Evolutionary conservation across 2,113 vertebrate species (phyloP), one percentile per base, ranked within the genome.

Genomic region (Neolamprologus falcicula): DNA sequence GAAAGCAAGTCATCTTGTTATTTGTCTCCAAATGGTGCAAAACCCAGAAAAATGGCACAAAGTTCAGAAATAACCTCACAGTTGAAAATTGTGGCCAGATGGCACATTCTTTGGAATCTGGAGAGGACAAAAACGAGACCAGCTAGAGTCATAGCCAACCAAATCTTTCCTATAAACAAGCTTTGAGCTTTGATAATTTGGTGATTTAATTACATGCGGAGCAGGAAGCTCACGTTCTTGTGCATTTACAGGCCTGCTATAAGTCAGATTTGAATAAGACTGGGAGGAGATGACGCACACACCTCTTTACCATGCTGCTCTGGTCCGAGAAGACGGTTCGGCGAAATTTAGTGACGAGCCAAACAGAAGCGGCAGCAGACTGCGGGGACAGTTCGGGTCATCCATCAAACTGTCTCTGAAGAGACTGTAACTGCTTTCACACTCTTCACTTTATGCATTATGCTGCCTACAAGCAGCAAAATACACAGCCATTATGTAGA

Each of bases 341-440:
- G 81, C n/a, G 19, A 37, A 84, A 89, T 90, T 61, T 31, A 90
- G 80, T 68, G 57, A 55, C 63, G 26, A 84, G 88, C 33, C 88
- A 73, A 90, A 66, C 45, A 90, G 73, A 90, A 92, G 71, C 71
- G 68, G 68, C 59, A 55, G 73, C 82, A 87, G 68, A 86, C 73
- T 85, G 87, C 12, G 10, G 61, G 86, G 85, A 91, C 83, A 88
- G 82, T 90, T 86, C 59, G 81, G 88, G 83, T 88, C 90, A 87
- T 90, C 59, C 85, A 88, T 90, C 89, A 93, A 86, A 88, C 84
- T 10, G 42, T 54, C 54, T 71, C 3, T 57, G 83, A 80, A 42
- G 53, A 47, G 84, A 88, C 31, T 16, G 45, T 45, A 42, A 13
- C 78, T 28, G 26, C 71, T 79, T 47, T 59, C 87, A 47, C 80